These are phyloP conservation scores for Xiphophorus maculatus DNA, from an alignment of 2,113 vertebrate genomes.

Conservation along the genomic window DNA sequence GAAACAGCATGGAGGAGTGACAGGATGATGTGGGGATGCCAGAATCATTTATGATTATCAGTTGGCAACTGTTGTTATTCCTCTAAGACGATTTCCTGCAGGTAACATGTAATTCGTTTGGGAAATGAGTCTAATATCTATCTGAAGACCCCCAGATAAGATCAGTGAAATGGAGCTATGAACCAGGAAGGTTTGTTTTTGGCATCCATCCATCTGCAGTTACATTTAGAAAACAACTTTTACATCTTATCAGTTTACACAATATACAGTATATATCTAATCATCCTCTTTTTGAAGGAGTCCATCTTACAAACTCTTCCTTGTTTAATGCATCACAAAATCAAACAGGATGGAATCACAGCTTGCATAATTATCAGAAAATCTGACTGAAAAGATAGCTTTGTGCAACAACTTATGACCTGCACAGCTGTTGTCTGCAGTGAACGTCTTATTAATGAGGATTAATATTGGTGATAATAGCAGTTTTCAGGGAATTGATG, in stretches of 20 bases:
- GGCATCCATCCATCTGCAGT: constrained; percentile 10
- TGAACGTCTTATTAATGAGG: constrained; percentile 3
- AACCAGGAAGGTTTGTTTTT: neutral
- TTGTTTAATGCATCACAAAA: neutral
- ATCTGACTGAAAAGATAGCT: neutral
- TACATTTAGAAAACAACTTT: neutral
- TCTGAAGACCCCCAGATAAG: neutral
- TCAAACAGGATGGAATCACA: neutral
- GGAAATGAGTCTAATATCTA: constrained; percentile 24
- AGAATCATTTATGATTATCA: constrained; percentile 58
- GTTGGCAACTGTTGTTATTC: constrained; percentile 42
- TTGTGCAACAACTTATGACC: neutral
- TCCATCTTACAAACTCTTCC: neutral
- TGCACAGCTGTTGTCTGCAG: neutral
- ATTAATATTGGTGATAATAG: constrained; percentile 8
- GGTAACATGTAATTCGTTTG: constrained; percentile 25
- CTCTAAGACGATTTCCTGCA: constrained; percentile 27
- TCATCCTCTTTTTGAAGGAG: too few relatives aligned
- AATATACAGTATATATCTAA: neutral
- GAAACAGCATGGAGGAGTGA: constrained; percentile 1
- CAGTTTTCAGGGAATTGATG: constrained; percentile 5
- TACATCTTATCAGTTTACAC: neutral
- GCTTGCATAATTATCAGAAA: neutral
- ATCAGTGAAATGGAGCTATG: neutral
- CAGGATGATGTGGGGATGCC: constrained; percentile 22